phyloP scores from a whole-genome alignment of 2,113 vertebrate genomes.

The Chauna torquata region DNA sequence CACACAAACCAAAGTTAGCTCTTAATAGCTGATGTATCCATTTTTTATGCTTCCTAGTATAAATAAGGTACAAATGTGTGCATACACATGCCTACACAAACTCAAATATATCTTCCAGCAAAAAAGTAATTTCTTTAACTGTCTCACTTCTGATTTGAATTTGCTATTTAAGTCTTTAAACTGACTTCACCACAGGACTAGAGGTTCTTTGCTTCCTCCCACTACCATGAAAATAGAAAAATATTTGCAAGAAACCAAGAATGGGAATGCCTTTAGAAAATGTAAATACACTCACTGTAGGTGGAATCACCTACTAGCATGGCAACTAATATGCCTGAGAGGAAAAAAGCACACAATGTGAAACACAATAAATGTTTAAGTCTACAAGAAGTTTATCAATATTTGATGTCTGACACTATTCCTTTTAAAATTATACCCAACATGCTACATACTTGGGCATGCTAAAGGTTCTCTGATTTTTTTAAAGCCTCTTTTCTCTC shows the following conservation, averaged over 20 bases:
- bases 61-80: not conserved
- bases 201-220: slow-evolving; percentile 8
- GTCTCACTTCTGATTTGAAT: not conserved
- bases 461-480: not conserved
- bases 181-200: not conserved
- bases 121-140: not conserved
- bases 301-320: not conserved
- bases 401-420: not conserved
- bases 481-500: not conserved
- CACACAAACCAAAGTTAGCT: not conserved
- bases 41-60: not conserved
- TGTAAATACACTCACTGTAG: not conserved
- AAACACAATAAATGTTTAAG: not conserved
- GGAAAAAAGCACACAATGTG: not conserved
- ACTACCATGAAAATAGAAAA: not conserved
- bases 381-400: not conserved
- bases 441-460: not conserved
- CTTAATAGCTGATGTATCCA: not conserved
- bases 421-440: not conserved
- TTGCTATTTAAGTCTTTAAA: slow-evolving; percentile 2
- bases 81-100: not conserved
- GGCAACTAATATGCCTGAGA: not conserved
- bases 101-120: not conserved
- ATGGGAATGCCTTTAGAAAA: slow-evolving; percentile 12
- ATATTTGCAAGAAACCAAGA: not conserved